Conservation (phyloP, 1,140 invertebrate species). For the Phymorhynchus buccinoides region DNA sequence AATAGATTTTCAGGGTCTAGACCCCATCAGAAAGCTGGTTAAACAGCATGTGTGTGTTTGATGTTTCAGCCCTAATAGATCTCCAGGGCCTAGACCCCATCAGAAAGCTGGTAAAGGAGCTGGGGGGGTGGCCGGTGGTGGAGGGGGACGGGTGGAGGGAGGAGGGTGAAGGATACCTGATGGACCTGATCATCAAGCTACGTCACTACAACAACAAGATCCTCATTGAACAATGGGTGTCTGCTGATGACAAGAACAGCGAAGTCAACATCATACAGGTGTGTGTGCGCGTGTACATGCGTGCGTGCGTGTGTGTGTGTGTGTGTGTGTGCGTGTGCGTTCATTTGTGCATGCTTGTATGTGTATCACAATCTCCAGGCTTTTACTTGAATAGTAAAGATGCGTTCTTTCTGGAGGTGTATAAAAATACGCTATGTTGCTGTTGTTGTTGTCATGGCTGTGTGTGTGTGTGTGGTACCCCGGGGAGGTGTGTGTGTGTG, state of each 20-base stretch:
- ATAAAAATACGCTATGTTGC: background rate
- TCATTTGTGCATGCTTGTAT: background rate
- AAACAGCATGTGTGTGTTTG: slow-evolving; percentile 73
- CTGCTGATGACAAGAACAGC: slow-evolving; percentile 90
- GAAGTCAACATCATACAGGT: slow-evolving; percentile 88
- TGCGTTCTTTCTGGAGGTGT: too few relatives aligned
- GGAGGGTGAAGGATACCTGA: slow-evolving; percentile 78
- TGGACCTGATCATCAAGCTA: slow-evolving; percentile 83
- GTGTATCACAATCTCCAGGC: background rate
- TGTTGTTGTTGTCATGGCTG: background rate
- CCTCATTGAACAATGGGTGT: slow-evolving; percentile 84
- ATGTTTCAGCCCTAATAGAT: slow-evolving; percentile 74
- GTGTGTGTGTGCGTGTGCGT: slow-evolving; percentile 67
- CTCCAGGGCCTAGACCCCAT: slow-evolving; percentile 82
- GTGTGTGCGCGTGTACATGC: background rate
- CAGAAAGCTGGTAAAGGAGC: slow-evolving; percentile 80
- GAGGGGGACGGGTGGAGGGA: slow-evolving; percentile 79
- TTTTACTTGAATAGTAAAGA: too few relatives aligned
- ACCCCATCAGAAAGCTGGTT: slow-evolving; percentile 83
- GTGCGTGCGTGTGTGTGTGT: slow-evolving; percentile 67
- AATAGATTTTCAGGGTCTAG: slow-evolving; percentile 79
- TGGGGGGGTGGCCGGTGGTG: slow-evolving; percentile 91
- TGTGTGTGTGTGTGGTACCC: background rate
- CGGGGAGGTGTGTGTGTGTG: too few relatives aligned
- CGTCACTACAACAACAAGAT: slow-evolving; percentile 87